These are phyloP conservation scores for Molossus molossus DNA, from an alignment of 2,797 vertebrate genomes.

Conservation along the genomic window DNA sequence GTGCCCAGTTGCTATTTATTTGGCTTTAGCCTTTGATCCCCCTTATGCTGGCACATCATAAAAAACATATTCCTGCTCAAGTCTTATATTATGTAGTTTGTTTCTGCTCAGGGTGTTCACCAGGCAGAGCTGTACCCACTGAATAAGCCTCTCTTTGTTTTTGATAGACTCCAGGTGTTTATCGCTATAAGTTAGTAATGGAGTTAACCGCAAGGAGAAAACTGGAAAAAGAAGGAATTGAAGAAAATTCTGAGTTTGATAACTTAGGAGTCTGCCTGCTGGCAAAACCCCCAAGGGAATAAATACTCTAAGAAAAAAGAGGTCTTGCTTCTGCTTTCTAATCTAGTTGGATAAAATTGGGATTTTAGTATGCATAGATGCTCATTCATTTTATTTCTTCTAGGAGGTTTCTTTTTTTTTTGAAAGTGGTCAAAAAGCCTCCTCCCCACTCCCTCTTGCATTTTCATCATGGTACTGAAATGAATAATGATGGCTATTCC, in stretches of 20 bases:
- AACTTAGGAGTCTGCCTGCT: conserved; percentile 84
- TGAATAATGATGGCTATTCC: conserved; percentile 71
- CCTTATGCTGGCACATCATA: conserved; percentile 92
- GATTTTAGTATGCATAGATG: conserved; percentile 57
- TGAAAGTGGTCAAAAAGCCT: conserved; percentile 38
- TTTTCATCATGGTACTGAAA: conserved; percentile 72
- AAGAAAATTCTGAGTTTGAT: conserved; percentile 88
- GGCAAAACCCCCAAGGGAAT: conserved; percentile 68
- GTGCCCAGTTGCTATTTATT: conserved; percentile 93
- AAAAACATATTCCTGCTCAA: conserved; percentile 92
- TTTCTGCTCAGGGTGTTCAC: conserved; percentile 89
- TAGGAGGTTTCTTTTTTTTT: conserved; percentile 2
- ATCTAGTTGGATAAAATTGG: conserved; percentile 70
- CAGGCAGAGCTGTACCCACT: conserved; percentile 84
- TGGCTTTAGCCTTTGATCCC: conserved; percentile 92
- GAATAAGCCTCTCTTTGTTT: conserved; percentile 93
- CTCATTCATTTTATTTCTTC: conserved; percentile 70
- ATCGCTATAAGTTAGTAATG: conserved; percentile 91
- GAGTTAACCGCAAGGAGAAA: conserved; percentile 90
- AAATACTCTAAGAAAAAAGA: conserved; percentile 5
- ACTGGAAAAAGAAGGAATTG: conserved; percentile 87
- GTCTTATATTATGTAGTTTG: conserved; percentile 91
- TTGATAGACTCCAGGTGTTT: conserved; percentile 94
- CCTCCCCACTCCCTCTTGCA: background rate
- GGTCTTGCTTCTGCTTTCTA: conserved; percentile 70